Conservation (phyloP, 2,888 invertebrate species). For the Melanophora roralis region DNA sequence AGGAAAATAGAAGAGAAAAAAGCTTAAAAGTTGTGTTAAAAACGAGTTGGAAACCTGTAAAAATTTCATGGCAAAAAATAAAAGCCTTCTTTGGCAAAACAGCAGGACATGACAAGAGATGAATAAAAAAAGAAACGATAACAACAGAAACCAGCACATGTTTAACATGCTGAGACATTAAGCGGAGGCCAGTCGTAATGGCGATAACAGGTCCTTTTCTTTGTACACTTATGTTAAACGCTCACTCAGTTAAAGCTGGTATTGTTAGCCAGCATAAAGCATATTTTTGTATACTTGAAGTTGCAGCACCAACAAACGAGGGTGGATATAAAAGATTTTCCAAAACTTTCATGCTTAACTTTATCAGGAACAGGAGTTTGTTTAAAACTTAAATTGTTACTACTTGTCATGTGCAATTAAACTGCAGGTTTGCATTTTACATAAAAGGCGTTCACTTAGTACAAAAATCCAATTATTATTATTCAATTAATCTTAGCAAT, state of each 20-base stretch:
- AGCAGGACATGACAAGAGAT: slow-evolving; percentile 38
- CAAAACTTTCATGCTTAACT: no score
- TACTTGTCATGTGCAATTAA: no score
- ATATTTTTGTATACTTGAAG: slow-evolving; percentile 14
- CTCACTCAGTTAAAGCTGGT: slow-evolving; percentile 40
- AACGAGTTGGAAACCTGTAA: neutral
- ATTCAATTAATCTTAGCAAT: no score
- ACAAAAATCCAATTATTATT: no score
- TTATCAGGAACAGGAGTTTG: no score
- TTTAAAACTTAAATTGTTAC: no score
- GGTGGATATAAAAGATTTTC: neutral
- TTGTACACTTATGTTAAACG: slow-evolving; percentile 26
- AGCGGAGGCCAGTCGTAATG: slow-evolving; percentile 60
- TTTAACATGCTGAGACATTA: slow-evolving; percentile 60
- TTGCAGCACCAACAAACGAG: slow-evolving; percentile 1
- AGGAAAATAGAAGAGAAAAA: slow-evolving; percentile 14
- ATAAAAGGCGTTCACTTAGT: no score
- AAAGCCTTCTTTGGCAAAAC: slow-evolving; percentile 28
- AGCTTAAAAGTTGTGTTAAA: slow-evolving; percentile 28
- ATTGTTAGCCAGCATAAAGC: slow-evolving; percentile 44
- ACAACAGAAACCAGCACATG: slow-evolving; percentile 53
- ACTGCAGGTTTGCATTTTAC: no score
- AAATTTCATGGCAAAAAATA: neutral
- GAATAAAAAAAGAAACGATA: slow-evolving; percentile 2
- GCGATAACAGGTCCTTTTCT: slow-evolving; percentile 64